Percentiles rank a stretch among this genome's conserved stretches.
Evolutionary conservation across 2,888 invertebrate genomes (phyloP).

Genomic region (Idaea dimidiata): DNA sequence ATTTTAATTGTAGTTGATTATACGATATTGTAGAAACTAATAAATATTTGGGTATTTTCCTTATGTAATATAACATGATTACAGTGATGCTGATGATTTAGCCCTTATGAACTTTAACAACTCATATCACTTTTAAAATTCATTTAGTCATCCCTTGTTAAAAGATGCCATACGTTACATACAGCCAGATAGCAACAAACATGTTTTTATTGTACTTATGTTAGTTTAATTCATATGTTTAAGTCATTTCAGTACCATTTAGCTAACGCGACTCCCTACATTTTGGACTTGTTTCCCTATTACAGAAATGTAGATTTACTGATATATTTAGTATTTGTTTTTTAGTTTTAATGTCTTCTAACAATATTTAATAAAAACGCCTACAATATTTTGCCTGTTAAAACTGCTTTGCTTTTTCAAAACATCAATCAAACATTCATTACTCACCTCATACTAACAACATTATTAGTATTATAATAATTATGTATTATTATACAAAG

Average conservation of each 20-base stretch:
- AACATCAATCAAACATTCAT: neutral
- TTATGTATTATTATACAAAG: constrained; percentile 16
- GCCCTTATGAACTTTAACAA: too few species aligned
- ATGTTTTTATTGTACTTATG: too few species aligned
- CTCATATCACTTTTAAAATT: too few species aligned
- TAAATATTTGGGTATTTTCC: neutral
- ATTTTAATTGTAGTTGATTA: neutral
- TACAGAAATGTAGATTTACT: neutral
- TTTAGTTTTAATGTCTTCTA: neutral
- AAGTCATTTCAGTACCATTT: too few species aligned
- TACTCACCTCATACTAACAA: neutral
- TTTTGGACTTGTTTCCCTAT: too few species aligned
- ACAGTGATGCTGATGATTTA: too few species aligned
- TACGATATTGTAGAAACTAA: neutral
- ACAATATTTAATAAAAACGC: neutral
- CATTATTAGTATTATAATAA: constrained; percentile 2
- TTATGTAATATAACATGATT: too few species aligned
- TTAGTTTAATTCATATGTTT: too few species aligned
- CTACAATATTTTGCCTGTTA: neutral
- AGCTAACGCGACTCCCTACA: too few species aligned
- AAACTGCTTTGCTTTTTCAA: neutral
- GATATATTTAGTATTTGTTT: neutral
- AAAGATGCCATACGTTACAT: too few species aligned
- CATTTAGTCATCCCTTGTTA: too few species aligned
- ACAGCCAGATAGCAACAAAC: too few species aligned